Conservation (phyloP, 2,797 vertebrate genomes). For the Gymnocypris eckloni region DNA sequence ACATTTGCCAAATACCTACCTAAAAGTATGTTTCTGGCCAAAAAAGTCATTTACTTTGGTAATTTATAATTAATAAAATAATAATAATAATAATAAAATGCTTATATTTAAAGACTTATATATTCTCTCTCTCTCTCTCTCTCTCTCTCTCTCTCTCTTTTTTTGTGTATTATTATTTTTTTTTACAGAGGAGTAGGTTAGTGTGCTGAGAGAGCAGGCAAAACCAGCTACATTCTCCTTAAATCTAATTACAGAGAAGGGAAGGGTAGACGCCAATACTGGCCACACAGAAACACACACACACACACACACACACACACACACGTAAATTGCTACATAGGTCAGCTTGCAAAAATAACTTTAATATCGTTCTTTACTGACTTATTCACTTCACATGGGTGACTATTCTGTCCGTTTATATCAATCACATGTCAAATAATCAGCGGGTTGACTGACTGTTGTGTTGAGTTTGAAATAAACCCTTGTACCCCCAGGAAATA, state of each 20-base stretch:
- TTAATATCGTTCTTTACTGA: slow-evolving; percentile 9
- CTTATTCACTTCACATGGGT: slow-evolving; percentile 25
- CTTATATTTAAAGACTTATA: not conserved
- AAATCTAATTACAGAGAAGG: slow-evolving; percentile 81
- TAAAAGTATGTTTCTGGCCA: not conserved
- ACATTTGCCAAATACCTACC: not conserved
- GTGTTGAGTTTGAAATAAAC: slow-evolving; percentile 80
- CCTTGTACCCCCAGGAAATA: slow-evolving; percentile 77
- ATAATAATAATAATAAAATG: not conserved
- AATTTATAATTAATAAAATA: not conserved
- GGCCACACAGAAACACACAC: slow-evolving; percentile 62
- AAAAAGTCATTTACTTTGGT: not conserved
- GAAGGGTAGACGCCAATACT: slow-evolving; percentile 70
- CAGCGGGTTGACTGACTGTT: slow-evolving; percentile 74
- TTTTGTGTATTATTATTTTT: not conserved
- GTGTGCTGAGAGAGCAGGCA: slow-evolving; percentile 75
- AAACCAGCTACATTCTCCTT: slow-evolving; percentile 79
- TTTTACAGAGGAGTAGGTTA: slow-evolving; percentile 61
- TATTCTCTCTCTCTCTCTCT: too few relatives aligned
- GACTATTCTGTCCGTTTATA: slow-evolving; percentile 24
- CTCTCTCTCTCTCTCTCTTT: too few relatives aligned
- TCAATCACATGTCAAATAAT: slow-evolving; percentile 34
- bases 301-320: slow-evolving; percentile 50
- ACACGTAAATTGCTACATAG: not conserved
- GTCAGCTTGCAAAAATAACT: slow-evolving; percentile 9